These are phyloP conservation scores for Isoperla grammatica DNA, from an alignment of 2,888 invertebrate species.

Conservation along the genomic window DNA sequence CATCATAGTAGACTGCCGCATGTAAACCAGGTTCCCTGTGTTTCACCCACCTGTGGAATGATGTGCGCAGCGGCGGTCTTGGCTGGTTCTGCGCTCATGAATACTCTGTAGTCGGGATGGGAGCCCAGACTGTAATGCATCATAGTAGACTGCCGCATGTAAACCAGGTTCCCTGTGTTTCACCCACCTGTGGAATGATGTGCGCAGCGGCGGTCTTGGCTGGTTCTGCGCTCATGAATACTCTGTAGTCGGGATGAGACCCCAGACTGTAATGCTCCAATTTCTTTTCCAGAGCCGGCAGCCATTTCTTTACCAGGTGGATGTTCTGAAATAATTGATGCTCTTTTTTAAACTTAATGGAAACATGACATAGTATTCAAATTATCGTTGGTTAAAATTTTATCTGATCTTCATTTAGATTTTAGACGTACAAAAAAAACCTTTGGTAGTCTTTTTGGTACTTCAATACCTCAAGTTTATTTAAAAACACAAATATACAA, in stretches of 20 bases:
- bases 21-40: no score
- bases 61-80: constrained; percentile 82
- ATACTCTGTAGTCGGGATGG: constrained; percentile 76
- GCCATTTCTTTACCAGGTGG: constrained; percentile 92
- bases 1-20: no score
- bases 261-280: constrained; percentile 77
- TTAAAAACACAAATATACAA: no score
- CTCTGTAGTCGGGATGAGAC: constrained; percentile 73
- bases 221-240: constrained; percentile 94
- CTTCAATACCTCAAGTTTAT: no score
- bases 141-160: no score
- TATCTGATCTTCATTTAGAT: no score
- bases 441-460: no score
- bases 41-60: constrained; percentile 72
- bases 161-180: no score
- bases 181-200: constrained; percentile 79
- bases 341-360: not conserved
- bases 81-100: constrained; percentile 93
- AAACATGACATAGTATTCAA: no score
- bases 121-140: constrained; percentile 72
- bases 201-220: constrained; percentile 81
- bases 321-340: constrained; percentile 66
- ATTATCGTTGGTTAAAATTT: no score
- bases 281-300: constrained; percentile 85
- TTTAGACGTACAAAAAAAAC: no score